A percentile compares a stretch with the other conserved stretches of the same genome.
phyloP scores from a whole-genome alignment of 2,797 vertebrate genomes.

The Simalia tracyae region DNA sequence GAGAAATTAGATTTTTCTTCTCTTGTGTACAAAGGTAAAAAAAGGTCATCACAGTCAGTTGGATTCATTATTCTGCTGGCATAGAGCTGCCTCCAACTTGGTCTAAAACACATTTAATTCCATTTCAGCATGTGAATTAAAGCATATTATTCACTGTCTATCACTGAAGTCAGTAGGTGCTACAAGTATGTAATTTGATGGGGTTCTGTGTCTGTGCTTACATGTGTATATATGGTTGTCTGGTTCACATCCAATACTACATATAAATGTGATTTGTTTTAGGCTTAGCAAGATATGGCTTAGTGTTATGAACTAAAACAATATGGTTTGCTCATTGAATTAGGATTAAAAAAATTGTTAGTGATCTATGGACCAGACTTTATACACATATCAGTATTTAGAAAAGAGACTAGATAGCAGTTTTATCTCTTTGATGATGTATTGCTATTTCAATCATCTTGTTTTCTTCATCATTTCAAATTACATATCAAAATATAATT shows the following conservation, averaged over 20 bases:
- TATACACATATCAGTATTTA: background rate
- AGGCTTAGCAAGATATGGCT: background rate
- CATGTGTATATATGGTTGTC: background rate
- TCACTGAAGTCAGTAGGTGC: constrained; percentile 12
- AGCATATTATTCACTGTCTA: constrained; percentile 11
- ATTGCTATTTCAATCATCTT: background rate
- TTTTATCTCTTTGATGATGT: background rate
- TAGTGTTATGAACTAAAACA: background rate
- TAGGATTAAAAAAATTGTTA: background rate
- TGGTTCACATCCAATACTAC: background rate
- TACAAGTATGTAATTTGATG: constrained; percentile 5
- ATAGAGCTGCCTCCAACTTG: background rate
- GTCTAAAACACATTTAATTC: background rate
- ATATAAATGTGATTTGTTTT: background rate
- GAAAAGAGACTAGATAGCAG: background rate
- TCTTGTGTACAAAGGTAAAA: constrained; percentile 67
- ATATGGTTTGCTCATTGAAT: background rate
- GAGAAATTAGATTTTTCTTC: constrained; percentile 66
- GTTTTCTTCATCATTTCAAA: constrained; percentile 5
- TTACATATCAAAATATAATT: background rate
- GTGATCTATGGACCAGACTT: background rate
- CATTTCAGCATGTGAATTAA: constrained; percentile 31
- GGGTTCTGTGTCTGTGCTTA: background rate
- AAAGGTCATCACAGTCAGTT: constrained; percentile 66
- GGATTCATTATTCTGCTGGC: constrained; percentile 43